These are phyloP conservation scores for Dasyprocta punctata DNA, from an alignment of 2,113 vertebrate genomes.

Conservation along the genomic window DNA sequence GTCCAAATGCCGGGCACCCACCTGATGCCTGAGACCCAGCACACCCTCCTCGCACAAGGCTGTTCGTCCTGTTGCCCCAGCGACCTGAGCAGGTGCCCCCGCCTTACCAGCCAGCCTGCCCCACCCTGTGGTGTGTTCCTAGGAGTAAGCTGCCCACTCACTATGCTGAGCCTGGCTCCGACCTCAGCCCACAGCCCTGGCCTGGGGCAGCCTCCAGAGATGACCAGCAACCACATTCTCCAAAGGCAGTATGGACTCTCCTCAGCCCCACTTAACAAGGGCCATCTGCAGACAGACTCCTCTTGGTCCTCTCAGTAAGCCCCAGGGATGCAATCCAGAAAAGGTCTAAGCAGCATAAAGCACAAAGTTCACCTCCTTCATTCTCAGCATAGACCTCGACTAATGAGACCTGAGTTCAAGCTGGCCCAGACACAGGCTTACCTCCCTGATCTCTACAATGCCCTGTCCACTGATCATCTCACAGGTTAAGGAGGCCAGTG, in stretches of 20 bases:
- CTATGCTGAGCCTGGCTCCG: background rate
- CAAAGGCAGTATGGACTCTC: fast-evolving
- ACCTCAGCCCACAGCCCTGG: background rate
- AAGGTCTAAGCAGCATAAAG: background rate
- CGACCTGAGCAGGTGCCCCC: background rate
- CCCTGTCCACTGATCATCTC: background rate
- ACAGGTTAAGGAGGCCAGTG: fast-evolving
- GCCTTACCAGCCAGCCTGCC: background rate
- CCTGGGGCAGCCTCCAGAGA: background rate
- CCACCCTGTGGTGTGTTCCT: background rate
- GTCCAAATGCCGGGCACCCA: background rate
- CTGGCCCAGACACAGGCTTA: too few species aligned
- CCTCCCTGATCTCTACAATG: background rate
- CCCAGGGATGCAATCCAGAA: background rate
- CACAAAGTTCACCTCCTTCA: background rate
- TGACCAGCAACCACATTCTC: too few species aligned
- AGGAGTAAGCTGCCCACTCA: background rate
- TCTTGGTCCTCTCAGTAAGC: background rate
- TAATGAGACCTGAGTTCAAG: background rate
- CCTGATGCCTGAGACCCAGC: background rate
- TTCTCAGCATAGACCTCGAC: background rate
- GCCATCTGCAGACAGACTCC: background rate
- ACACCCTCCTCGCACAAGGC: fast-evolving
- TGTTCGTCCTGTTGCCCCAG: background rate
- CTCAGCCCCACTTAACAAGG: too few species aligned